phyloP scores from a whole-genome alignment of 2,797 vertebrate genomes.

The Carcharodon carcharias region DNA sequence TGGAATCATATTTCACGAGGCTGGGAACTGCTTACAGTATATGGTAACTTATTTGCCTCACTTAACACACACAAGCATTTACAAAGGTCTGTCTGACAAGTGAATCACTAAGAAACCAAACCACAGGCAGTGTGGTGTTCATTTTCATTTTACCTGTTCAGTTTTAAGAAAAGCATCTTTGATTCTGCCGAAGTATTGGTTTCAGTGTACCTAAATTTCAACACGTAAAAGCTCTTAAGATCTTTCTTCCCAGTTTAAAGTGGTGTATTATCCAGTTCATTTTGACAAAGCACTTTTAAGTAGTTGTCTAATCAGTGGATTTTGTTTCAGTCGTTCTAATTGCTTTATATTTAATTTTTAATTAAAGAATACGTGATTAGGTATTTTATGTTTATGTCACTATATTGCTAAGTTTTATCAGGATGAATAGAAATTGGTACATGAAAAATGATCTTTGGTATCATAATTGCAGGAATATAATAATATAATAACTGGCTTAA shows the following conservation, averaged over 20 bases:
- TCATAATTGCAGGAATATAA: no score
- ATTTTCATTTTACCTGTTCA: constrained; percentile 64
- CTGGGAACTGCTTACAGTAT: constrained; percentile 46
- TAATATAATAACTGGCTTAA: background rate
- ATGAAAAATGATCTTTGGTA: background rate
- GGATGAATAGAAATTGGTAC: background rate
- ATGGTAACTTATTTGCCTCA: constrained; percentile 45
- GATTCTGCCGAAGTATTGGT: constrained; percentile 63
- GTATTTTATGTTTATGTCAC: background rate
- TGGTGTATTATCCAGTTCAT: constrained; percentile 55
- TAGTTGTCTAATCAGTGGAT: constrained; percentile 70
- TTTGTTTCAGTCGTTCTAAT: constrained; percentile 60
- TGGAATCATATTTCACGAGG: constrained; percentile 52
- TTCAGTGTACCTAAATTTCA: constrained; percentile 64
- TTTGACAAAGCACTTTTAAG: constrained; percentile 71
- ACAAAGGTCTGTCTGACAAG: constrained; percentile 38
- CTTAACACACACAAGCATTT: constrained; percentile 42
- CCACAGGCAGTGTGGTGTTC: constrained; percentile 56
- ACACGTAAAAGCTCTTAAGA: constrained; percentile 60
- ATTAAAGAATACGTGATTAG: background rate
- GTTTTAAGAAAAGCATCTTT: constrained; percentile 63
- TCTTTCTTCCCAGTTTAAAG: constrained; percentile 51
- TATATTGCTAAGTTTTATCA: background rate
- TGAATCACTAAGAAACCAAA: constrained; percentile 51
- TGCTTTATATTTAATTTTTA: background rate